Evolutionary conservation across 2,797 vertebrate genomes (phyloP).

Genomic region (Oreonectes daqikongensis): DNA sequence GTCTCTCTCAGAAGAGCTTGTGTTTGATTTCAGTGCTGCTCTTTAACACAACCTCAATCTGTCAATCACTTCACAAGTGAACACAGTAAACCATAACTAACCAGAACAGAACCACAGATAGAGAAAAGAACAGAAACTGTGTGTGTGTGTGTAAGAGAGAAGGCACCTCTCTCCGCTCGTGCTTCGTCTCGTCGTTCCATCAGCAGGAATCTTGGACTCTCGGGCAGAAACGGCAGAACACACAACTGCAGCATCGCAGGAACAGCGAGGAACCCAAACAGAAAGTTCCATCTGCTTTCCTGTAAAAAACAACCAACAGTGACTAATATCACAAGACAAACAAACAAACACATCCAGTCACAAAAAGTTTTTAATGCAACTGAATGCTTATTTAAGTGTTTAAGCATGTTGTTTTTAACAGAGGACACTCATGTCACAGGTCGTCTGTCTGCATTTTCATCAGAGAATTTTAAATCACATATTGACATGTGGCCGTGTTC

Average conservation of each 20-base stretch:
- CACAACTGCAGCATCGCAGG: conserved; percentile 84
- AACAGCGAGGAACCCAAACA: conserved; percentile 83
- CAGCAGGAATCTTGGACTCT: conserved; percentile 91
- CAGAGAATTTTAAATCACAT: too few species aligned
- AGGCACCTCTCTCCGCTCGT: conserved; percentile 83
- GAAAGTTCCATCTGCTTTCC: conserved; percentile 86
- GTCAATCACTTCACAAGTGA: not conserved
- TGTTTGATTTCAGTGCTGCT: not conserved
- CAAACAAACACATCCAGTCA: conserved; percentile 1
- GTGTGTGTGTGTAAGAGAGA: not conserved
- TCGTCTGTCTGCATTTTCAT: too few species aligned
- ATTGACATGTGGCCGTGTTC: too few species aligned
- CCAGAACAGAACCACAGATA: not conserved
- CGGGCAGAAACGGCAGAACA: conserved; percentile 89
- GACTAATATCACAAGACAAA: conserved; percentile 6
- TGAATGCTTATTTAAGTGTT: too few species aligned
- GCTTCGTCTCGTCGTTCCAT: conserved; percentile 83
- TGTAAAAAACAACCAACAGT: conserved; percentile 58
- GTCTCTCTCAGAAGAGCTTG: not conserved
- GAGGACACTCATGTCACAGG: too few species aligned
- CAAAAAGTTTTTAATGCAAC: not conserved
- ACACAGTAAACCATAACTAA: not conserved
- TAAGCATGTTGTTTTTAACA: too few species aligned
- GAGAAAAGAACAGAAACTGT: not conserved
- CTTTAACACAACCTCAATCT: not conserved